Conservation (phyloP, 2,888 invertebrate species). For the Ennomos fuscantarius region DNA sequence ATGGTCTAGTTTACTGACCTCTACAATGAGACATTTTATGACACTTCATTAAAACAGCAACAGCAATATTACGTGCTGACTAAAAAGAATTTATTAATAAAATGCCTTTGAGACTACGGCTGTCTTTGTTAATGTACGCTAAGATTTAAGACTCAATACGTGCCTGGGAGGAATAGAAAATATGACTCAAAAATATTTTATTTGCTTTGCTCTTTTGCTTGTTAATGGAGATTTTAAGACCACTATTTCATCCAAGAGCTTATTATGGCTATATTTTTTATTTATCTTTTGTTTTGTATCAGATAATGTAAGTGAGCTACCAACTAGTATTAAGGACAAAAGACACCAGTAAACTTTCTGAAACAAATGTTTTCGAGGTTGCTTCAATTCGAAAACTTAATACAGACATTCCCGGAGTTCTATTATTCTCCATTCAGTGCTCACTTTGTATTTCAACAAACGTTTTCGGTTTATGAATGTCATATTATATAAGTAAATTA, state of each 20-base stretch:
- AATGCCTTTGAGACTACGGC: constrained; percentile 72
- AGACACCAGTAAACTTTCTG: background rate
- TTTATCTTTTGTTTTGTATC: background rate
- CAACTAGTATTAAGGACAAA: background rate
- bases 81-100: constrained; percentile 79
- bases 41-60: constrained; percentile 69
- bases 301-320: background rate
- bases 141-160: constrained; percentile 78
- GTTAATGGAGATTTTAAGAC: constrained; percentile 24
- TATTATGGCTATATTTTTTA: no score
- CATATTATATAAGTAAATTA: constrained; percentile 81
- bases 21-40: constrained; percentile 71
- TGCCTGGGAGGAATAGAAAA: constrained; percentile 59
- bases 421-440: constrained; percentile 51
- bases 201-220: constrained; percentile 37
- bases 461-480: constrained; percentile 67
- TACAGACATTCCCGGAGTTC: constrained; percentile 39
- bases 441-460: constrained; percentile 64
- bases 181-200: constrained; percentile 47
- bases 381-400: constrained; percentile 27
- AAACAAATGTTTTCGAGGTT: constrained; percentile 2
- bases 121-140: constrained; percentile 71
- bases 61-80: constrained; percentile 70
- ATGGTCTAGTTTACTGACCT: constrained; percentile 30
- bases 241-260: background rate